Evolutionary conservation across 2,888 invertebrate species (phyloP).

Genomic region (Papilio gigon): DNA sequence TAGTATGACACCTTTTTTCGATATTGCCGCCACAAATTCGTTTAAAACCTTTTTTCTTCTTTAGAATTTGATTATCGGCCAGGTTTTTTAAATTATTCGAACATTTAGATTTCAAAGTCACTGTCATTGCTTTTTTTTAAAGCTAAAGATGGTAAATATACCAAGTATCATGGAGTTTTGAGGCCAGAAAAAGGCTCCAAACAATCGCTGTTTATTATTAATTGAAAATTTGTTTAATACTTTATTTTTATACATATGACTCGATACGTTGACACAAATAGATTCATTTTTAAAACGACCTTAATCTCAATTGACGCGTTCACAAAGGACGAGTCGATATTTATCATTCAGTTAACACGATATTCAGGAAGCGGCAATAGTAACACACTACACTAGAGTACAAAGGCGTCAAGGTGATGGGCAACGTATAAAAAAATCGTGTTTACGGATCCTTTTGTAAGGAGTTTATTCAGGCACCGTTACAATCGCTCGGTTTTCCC

Average conservation of each 20-base stretch:
- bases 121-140: no score
- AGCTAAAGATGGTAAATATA: no score
- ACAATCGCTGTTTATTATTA: neutral
- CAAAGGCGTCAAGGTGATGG: constrained; percentile 66
- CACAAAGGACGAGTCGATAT: constrained; percentile 59
- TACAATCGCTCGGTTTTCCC: constrained; percentile 24
- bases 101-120: no score
- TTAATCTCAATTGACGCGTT: constrained; percentile 63
- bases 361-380: constrained; percentile 65
- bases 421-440: constrained; percentile 54
- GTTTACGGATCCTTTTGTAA: constrained; percentile 46
- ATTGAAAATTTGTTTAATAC: neutral
- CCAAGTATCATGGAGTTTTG: no score
- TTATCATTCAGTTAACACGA: constrained; percentile 70
- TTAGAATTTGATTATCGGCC: no score
- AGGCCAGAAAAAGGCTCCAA: no score
- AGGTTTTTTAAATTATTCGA: no score
- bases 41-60: no score
- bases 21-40: no score
- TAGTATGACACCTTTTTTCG: no score
- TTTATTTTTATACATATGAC: neutral
- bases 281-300: constrained; percentile 52
- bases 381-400: constrained; percentile 54
- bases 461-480: constrained; percentile 32
- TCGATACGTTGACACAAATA: constrained; percentile 8